Conservation (phyloP, 2,113 vertebrate genomes). For the Hydropotes inermis region DNA sequence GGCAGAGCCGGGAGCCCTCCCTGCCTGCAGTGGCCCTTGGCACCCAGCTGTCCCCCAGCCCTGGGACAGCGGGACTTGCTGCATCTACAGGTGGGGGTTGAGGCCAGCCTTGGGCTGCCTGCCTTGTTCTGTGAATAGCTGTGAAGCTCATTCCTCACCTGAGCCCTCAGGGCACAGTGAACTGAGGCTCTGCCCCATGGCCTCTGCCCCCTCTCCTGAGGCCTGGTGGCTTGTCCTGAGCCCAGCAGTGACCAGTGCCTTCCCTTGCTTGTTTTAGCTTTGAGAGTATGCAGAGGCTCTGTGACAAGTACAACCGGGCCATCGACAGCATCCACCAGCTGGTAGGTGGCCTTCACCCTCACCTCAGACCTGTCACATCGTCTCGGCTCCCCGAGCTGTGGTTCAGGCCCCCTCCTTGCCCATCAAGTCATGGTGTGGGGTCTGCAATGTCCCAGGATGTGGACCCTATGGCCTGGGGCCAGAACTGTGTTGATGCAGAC, state of each 20-base stretch:
- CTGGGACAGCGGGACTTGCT: background rate
- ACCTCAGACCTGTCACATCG: background rate
- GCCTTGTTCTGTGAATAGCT: background rate
- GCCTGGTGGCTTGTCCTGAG: background rate
- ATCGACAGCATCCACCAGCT: constrained; percentile 99
- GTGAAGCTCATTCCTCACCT: background rate
- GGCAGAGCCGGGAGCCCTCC: background rate
- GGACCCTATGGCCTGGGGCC: background rate
- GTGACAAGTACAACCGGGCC: constrained; percentile 99
- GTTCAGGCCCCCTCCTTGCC: background rate
- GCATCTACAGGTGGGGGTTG: background rate
- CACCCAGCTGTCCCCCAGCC: background rate
- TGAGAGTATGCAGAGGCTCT: constrained; percentile 99
- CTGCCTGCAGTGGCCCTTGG: background rate
- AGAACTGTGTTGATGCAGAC: background rate
- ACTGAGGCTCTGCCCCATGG: background rate
- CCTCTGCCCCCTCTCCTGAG: background rate
- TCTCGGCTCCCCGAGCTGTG: rapidly evolving
- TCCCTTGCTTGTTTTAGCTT: constrained; percentile 84
- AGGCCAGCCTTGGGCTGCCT: background rate
- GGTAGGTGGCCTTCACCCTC: constrained; percentile 80
- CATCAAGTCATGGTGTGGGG: background rate
- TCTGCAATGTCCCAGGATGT: background rate
- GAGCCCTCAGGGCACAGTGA: too few relatives aligned
- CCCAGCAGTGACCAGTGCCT: background rate